Evolutionary conservation across 2,113 vertebrate genomes (phyloP).

Genomic region (Hippopotamus amphibius): DNA sequence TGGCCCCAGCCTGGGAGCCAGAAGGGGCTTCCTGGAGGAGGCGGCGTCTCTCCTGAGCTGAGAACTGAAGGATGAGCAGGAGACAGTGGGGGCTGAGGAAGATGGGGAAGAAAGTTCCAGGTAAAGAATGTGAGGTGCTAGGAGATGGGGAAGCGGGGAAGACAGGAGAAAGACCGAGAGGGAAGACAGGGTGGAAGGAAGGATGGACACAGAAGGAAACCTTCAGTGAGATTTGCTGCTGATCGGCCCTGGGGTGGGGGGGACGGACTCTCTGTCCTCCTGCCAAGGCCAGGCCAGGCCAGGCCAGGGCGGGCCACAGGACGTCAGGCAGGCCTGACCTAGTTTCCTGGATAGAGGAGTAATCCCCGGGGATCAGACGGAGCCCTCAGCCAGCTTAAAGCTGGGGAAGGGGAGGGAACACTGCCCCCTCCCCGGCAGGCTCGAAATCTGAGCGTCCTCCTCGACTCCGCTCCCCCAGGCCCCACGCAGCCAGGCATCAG

Average conservation of each 20-base stretch:
- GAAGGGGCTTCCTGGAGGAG: neutral
- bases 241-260: rapidly evolving
- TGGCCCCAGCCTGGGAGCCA: neutral
- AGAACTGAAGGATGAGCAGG: neutral
- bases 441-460: neutral
- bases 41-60: neutral
- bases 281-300: neutral
- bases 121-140: neutral
- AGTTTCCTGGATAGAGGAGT: constrained; percentile 15
- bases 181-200: rapidly evolving
- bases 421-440: rapidly evolving
- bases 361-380: constrained; percentile 48
- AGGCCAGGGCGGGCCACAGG: rapidly evolving
- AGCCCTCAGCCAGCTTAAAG: neutral
- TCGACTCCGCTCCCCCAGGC: rapidly evolving
- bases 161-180: neutral
- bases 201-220: too few relatives aligned
- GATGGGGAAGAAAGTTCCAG: neutral
- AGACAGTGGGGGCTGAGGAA: neutral
- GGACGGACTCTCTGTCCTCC: neutral
- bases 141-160: rapidly evolving
- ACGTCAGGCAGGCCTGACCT: constrained; percentile 22
- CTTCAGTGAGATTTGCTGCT: neutral
- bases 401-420: rapidly evolving
- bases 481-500: neutral